phyloP scores from a whole-genome alignment of 2,888 invertebrate species.

The Dorcus hopei region DNA sequence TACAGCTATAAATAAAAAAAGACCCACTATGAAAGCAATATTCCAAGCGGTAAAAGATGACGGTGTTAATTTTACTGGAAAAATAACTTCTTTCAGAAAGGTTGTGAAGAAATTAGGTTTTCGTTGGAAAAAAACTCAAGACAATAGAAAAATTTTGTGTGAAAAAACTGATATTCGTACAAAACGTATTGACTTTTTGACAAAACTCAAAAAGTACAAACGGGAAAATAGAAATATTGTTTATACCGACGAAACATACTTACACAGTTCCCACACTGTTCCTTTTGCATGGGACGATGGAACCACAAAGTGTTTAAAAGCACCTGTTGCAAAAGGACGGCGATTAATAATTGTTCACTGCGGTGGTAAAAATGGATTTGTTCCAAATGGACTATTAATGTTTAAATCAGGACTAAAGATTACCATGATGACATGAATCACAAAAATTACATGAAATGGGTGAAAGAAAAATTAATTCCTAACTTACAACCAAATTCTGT shows the following conservation, averaged over 20 bases:
- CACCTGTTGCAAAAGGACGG: conserved; percentile 20
- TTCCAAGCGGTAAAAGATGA: neutral
- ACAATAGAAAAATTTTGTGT: neutral
- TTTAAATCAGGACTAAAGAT: conserved; percentile 26
- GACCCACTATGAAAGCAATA: neutral
- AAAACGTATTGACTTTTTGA: neutral
- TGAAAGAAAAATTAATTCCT: conserved; percentile 27
- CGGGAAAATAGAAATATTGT: neutral
- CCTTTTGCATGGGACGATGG: conserved; percentile 18
- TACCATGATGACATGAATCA: conserved; percentile 34
- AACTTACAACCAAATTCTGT: conserved; percentile 29
- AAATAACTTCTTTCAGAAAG: neutral
- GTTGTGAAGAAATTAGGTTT: neutral
- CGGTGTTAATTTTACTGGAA: neutral
- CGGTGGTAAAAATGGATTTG: neutral
- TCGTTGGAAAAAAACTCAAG: neutral
- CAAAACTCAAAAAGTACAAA: neutral
- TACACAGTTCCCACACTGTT: conserved; percentile 9
- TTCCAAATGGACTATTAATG: too few species aligned
- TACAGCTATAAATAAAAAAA: neutral
- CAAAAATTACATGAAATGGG: conserved; percentile 31
- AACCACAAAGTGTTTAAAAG: conserved; percentile 12
- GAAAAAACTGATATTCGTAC: neutral
- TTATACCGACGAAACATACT: conserved; percentile 6
- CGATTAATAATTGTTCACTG: conserved; percentile 21